Base-by-base conservation (phyloP, 2,797 vertebrate genomes). In the Aeoliscus strigatus region DNA sequence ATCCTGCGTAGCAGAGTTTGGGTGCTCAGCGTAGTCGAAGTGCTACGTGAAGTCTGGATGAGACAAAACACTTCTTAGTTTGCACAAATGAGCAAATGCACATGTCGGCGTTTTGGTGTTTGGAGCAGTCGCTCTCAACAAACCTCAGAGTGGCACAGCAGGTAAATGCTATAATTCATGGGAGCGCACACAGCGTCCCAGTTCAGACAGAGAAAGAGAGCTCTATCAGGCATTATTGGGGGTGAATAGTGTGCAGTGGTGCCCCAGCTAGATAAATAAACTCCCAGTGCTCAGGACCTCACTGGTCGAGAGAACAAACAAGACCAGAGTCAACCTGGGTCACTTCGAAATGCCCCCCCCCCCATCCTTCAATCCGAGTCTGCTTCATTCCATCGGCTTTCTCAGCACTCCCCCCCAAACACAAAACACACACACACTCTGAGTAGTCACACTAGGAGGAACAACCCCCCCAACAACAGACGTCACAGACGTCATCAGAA, bases 231-330 rank as follows among this genome's bases (percentile, higher is more conserved):
- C 80, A 87, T 89, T 88, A 87, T 88, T 84, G 80, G 78, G 88
- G 84, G 84, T 87, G 88, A 88, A 87, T 83, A 83, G 86, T 76
- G 76, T 73, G 69, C 78, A 47, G 55, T 71, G 80, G 86, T 79
- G 83, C 84, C 85, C 80, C 84, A 81, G 85, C 87, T 88, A 90
- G 83, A 87, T 87, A 91, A 91, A 91, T 89, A 91, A 90, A 90
- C 87, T 85, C 76, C 64, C 78, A 77, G 80, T 72, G 85, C 84
- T 77, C 79, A 82, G 69, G 89, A 90, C 89, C 89, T 89, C 88
- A 90, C 88, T 80, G 83, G 89, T 86, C 80, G 89, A 89, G 86
- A 90, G 88, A 87, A 89, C 88, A 90, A 90, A 91, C 88, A 90
- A 88, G 84, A 75, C 75, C 70, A 73, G 86, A 89, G 87, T 88